Conservation (phyloP, 2,797 vertebrate species). For the Otus scops region DNA sequence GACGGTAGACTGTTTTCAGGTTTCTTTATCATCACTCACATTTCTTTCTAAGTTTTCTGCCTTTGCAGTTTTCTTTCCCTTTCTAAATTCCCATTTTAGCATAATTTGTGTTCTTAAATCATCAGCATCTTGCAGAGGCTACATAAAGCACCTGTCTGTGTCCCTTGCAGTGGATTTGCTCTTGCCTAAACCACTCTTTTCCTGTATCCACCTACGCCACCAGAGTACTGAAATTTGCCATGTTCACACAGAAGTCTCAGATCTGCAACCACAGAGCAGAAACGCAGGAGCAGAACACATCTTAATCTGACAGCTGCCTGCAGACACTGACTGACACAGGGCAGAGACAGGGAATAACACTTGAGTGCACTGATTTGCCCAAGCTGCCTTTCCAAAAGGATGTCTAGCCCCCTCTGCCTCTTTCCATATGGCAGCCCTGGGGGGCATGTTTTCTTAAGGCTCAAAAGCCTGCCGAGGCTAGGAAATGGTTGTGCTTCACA, state of each 20-base stretch:
- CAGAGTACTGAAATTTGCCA: background rate
- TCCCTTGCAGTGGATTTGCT: background rate
- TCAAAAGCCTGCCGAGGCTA: background rate
- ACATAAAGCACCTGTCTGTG: background rate
- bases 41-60: background rate
- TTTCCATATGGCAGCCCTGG: slow-evolving; percentile 26
- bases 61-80: background rate
- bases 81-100: background rate
- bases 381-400: slow-evolving; percentile 12
- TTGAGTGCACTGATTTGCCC: background rate
- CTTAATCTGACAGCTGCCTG: background rate
- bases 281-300: background rate
- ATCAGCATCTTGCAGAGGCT: background rate
- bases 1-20: slow-evolving; percentile 15
- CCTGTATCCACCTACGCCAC: background rate
- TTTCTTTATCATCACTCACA: slow-evolving; percentile 12
- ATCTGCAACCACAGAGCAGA: background rate
- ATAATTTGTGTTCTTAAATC: background rate
- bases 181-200: background rate
- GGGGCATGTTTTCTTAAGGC: slow-evolving; percentile 14
- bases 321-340: background rate
- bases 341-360: background rate
- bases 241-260: background rate
- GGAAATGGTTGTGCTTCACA: background rate
- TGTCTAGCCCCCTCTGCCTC: background rate